Percentiles rank a stretch among this genome's conserved stretches.
Evolutionary conservation across 2,797 vertebrate genomes (phyloP).

Genomic region (Linurgus olivaceus): DNA sequence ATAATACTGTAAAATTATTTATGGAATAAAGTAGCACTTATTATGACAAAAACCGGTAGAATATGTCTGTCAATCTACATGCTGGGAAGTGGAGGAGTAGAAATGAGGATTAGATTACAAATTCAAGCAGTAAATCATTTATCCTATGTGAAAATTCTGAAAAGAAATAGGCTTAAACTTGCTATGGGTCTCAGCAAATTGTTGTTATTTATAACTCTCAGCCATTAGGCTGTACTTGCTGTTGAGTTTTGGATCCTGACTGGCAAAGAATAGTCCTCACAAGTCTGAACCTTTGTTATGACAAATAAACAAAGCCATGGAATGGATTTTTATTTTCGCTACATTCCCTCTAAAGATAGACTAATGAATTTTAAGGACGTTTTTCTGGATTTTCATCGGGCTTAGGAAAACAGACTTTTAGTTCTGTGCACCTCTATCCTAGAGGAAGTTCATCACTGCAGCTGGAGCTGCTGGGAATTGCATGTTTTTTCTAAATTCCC

Average conservation of each 20-base stretch:
- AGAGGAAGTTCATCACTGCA: slow-evolving; percentile 17
- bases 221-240: neutral
- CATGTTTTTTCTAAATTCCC: slow-evolving; percentile 37
- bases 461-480: slow-evolving; percentile 49
- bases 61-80: neutral
- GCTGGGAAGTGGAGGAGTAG: neutral
- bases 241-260: neutral
- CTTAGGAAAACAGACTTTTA: neutral
- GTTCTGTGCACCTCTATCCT: neutral
- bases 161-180: neutral
- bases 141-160: neutral
- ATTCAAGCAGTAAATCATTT: neutral
- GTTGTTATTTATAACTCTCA: neutral
- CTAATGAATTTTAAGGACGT: neutral
- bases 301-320: neutral
- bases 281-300: neutral
- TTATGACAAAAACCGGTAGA: neutral
- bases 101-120: neutral
- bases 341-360: neutral
- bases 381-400: neutral
- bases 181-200: neutral
- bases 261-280: neutral
- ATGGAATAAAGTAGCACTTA: neutral
- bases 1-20: neutral
- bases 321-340: neutral